Percentiles rank a stretch among this genome's conserved stretches.
Evolutionary conservation across 2,888 invertebrate genomes (phyloP).

Genomic region (Aleiodes alternator): DNA sequence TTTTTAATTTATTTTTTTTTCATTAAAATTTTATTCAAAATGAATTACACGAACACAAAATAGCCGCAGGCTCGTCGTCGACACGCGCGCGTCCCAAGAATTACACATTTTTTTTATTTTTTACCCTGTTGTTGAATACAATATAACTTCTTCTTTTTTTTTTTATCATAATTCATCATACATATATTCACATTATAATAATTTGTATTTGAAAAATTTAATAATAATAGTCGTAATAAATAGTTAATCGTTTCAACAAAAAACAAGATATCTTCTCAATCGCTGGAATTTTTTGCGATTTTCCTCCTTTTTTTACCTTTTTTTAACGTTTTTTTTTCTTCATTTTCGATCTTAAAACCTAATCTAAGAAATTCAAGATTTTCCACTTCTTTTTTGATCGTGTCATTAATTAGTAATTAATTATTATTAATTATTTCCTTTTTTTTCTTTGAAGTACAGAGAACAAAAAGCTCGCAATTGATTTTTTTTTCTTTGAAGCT

Average conservation of each 20-base stretch:
- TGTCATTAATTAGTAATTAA: neutral
- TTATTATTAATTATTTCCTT: no score
- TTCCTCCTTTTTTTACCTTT: slow-evolving; percentile 5
- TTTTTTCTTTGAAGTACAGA: no score
- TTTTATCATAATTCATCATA: slow-evolving; percentile 62
- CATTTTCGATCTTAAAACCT: slow-evolving; percentile 38
- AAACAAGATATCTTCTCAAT: slow-evolving; percentile 48
- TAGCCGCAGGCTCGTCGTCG: slow-evolving; percentile 66
- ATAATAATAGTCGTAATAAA: slow-evolving; percentile 58
- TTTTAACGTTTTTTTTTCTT: slow-evolving; percentile 3
- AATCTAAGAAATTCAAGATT: slow-evolving; percentile 19
- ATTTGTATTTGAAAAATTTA: slow-evolving; percentile 53
- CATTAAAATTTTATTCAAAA: slow-evolving; percentile 35
- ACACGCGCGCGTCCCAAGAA: slow-evolving; percentile 60
- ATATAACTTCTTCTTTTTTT: slow-evolving; percentile 61
- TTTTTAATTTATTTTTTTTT: slow-evolving; percentile 43
- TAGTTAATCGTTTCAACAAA: slow-evolving; percentile 58
- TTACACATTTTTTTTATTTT: slow-evolving; percentile 46
- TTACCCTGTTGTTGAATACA: slow-evolving; percentile 74
- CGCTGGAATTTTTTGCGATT: slow-evolving; percentile 29
- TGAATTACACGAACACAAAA: slow-evolving; percentile 64
- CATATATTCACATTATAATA: slow-evolving; percentile 62
- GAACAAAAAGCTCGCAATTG: no score
- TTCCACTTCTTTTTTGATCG: neutral
- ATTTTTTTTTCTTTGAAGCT: no score